Evolutionary conservation across 2,797 vertebrate genomes (phyloP).

Genomic region (Neopelma chrysocephalum): DNA sequence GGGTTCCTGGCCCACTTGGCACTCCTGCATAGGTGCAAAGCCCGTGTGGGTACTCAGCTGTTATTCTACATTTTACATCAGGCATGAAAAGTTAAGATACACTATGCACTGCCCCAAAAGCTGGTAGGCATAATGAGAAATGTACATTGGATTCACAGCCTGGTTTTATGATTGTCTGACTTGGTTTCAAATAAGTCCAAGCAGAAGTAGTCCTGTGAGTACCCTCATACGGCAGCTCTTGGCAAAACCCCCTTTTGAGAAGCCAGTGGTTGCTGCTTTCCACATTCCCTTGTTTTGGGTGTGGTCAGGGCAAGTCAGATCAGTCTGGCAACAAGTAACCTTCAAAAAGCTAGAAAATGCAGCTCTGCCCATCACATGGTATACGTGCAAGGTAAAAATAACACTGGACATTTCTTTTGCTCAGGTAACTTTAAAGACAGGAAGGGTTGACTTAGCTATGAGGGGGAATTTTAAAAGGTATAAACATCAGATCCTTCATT

Average conservation of each 20-base stretch:
- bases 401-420: not conserved
- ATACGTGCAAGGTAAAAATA: not conserved
- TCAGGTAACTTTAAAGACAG: not conserved
- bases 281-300: not conserved
- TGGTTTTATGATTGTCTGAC: not conserved
- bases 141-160: not conserved
- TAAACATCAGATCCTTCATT: not conserved
- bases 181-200: not conserved
- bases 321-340: not conserved
- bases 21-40: not conserved
- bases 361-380: not conserved
- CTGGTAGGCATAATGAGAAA: not conserved
- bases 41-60: not conserved
- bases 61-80: not conserved
- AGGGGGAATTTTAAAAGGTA: not conserved
- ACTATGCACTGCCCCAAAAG: not conserved
- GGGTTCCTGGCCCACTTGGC: not conserved
- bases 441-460: not conserved
- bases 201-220: not conserved
- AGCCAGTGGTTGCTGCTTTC: not conserved
- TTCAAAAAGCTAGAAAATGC: not conserved
- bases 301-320: not conserved
- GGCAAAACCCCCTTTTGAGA: slow-evolving; percentile 39
- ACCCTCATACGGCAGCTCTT: not conserved
- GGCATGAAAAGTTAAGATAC: not conserved